Base-by-base conservation (phyloP, 2,113 vertebrate species). In the Corythornis cristatus region DNA sequence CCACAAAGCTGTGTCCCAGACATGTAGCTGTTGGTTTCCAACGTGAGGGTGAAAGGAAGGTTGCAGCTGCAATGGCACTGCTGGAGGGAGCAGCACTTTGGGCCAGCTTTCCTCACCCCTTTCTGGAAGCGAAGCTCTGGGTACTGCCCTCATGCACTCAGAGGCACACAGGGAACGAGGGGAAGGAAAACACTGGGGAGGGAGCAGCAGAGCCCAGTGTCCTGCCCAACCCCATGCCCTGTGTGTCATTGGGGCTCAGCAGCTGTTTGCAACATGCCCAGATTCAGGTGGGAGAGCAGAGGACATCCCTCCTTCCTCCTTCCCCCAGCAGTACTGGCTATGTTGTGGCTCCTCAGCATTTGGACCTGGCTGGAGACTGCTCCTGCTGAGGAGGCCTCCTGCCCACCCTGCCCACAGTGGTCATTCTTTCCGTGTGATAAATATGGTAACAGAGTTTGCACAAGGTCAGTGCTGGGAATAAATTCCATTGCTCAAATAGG, bases 341-440 rank as follows among this genome's bases (percentile, higher is more conserved):
- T 8, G 5, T 50, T 80, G 73, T 4, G 4, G 60, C 56, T 73
- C 23, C 26, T 75, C 1, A 0, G 19, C 33, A 19, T 26, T 31
- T 7, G 1, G 33, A 62, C 22, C 1, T 7, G 70, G 53, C 70
- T 84, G 50, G 22, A 26, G 50, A 33, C 61, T 0, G 4, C 31
- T 64, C 22, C 56, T 46, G 50, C 40, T 14, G 48, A 73, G 40
- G 22, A 79, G 83, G 40, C 61, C 77, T 92, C 70, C 45, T 82
- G 75, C 57, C 54, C 8, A 1, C 0, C 0, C 58, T 45, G 72
- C 68, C 7, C 4, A 79, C 85, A 87, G 79, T 3, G 4, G 56
- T 93, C 85, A 94, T 96, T 96, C 92, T 96, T 96, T 95, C 94
- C 94, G 4, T 85, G 83, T 5, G 88, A 93, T 95, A 96, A 94